Evolutionary conservation across 2,797 vertebrate species (phyloP).

Genomic region (Orestias chungarensis): DNA sequence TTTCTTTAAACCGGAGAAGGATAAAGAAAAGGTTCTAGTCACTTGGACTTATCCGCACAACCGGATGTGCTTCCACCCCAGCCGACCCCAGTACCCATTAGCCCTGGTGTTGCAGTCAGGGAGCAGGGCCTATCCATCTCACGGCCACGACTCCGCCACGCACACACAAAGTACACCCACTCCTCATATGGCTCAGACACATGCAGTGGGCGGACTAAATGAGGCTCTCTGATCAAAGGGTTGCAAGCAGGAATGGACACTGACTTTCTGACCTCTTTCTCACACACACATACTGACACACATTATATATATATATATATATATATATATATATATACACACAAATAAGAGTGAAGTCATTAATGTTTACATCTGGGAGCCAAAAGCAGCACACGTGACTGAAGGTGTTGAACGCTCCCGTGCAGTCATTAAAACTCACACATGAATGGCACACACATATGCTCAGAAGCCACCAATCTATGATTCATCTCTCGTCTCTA

Average conservation of each 20-base stretch:
- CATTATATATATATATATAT: background rate
- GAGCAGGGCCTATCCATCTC: conserved; percentile 56
- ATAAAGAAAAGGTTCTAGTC: conserved; percentile 21
- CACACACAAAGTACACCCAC: conserved; percentile 56
- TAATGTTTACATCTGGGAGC: conserved; percentile 17
- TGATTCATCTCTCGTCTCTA: conserved; percentile 33
- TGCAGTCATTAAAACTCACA: conserved; percentile 41
- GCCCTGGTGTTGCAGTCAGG: conserved; percentile 45
- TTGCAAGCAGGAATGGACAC: conserved; percentile 57
- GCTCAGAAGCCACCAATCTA: conserved; percentile 21
- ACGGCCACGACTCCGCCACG: conserved; percentile 33
- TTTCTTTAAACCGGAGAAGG: conserved; percentile 5
- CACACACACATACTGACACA: conserved; percentile 7
- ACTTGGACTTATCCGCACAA: conserved; percentile 35
- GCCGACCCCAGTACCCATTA: conserved; percentile 64
- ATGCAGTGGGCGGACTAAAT: conserved; percentile 64
- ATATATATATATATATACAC: background rate
- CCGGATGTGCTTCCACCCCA: conserved; percentile 43
- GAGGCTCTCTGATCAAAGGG: conserved; percentile 68
- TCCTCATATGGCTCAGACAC: conserved; percentile 67
- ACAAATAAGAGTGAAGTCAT: conserved; percentile 15
- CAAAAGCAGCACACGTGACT: conserved; percentile 2
- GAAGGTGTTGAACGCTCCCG: conserved; percentile 19
- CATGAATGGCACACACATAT: conserved; percentile 40
- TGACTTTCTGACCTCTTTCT: conserved; percentile 55